These are phyloP conservation scores for Leucopsar rothschildi DNA, from an alignment of 2,113 vertebrate species.

Conservation along the genomic window DNA sequence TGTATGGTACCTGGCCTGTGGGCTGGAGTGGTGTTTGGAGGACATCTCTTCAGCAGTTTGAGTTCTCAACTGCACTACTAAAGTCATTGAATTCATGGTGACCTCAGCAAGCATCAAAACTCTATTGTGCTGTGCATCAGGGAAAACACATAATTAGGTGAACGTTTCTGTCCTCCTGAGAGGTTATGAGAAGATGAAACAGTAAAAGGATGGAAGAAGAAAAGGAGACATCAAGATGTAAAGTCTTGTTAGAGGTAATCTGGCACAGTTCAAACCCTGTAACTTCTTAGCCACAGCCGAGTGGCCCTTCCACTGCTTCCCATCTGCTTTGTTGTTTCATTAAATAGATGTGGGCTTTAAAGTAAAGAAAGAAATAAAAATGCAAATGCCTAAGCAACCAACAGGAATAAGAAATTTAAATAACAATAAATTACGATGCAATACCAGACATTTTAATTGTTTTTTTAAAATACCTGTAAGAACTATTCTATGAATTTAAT, in stretches of 20 bases:
- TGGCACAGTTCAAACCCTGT: background rate
- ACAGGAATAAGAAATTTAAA: constrained; percentile 8
- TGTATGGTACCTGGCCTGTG: rapidly evolving
- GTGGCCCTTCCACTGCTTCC: background rate
- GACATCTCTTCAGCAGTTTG: background rate
- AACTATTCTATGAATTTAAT: constrained; percentile 4
- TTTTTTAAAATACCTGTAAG: background rate
- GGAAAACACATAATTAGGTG: background rate
- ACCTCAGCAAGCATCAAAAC: background rate
- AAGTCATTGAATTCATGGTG: background rate
- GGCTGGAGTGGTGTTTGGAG: background rate
- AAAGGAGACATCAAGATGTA: background rate
- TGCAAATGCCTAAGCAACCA: background rate
- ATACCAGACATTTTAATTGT: constrained; percentile 3
- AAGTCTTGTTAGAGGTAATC: background rate
- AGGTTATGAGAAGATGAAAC: background rate
- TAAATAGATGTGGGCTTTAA: background rate
- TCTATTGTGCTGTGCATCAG: background rate
- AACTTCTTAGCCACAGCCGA: background rate
- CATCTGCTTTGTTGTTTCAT: constrained; percentile 3
- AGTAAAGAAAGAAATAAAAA: background rate
- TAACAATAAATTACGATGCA: background rate
- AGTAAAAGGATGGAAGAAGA: background rate
- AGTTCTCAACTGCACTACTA: background rate
- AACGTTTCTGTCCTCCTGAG: background rate